A percentile compares a stretch with the other conserved stretches of the same genome.
Evolutionary conservation across 2,113 vertebrate genomes (phyloP).

Genomic region (Potamarius usumacintae): DNA sequence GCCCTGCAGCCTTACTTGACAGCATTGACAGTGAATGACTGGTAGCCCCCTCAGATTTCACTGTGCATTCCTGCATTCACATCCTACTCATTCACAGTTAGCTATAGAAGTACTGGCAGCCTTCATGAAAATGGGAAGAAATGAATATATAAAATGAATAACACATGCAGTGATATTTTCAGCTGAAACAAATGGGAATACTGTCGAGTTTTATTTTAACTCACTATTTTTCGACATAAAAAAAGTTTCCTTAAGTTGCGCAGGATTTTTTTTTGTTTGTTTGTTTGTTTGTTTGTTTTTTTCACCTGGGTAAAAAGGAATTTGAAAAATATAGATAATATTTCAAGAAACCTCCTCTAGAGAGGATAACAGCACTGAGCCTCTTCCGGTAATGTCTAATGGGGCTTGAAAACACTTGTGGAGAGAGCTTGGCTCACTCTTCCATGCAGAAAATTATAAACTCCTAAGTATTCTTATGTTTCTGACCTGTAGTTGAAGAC

Average conservation of each 20-base stretch:
- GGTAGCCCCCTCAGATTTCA: constrained; percentile 61
- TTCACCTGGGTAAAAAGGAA: not conserved
- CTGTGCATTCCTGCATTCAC: constrained; percentile 55
- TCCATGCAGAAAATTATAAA: not conserved
- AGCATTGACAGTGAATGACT: constrained; percentile 62
- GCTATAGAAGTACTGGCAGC: not conserved
- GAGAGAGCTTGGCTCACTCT: not conserved
- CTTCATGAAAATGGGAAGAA: constrained; percentile 1
- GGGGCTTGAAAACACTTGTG: not conserved
- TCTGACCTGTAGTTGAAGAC: not conserved
- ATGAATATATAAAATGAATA: not conserved
- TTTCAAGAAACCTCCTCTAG: not conserved
- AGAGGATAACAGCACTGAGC: not conserved
- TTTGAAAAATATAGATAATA: not conserved
- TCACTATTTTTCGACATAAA: not conserved
- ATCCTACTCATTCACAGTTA: constrained; percentile 23
- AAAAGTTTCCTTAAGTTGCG: not conserved
- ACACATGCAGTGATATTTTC: not conserved
- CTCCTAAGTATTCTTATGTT: not conserved
- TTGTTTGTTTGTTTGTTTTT: not conserved
- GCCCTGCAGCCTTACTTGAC: constrained; percentile 48
- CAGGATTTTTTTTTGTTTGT: too few species aligned
- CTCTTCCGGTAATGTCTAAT: not conserved
- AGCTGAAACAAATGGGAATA: not conserved
- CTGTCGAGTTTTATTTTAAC: not conserved